phyloP scores from a whole-genome alignment of 2,888 invertebrate genomes.

The Malacosoma neustria region DNA sequence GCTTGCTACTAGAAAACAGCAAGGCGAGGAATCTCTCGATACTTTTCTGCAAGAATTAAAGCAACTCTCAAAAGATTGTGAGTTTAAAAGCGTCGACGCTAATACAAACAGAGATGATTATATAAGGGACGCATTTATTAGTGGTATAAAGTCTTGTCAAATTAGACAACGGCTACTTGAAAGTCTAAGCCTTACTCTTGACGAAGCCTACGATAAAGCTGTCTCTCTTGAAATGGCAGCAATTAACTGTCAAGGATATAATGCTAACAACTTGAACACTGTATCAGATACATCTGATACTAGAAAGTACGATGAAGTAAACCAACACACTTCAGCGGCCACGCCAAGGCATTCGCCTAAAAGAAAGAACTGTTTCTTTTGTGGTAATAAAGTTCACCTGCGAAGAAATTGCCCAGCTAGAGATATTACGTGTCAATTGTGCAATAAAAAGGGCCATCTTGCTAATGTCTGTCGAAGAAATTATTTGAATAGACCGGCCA shows the following conservation, averaged over 20 bases:
- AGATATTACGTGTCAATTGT: background rate
- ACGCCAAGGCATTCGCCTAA: background rate
- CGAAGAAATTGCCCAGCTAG: background rate
- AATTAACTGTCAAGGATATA: background rate
- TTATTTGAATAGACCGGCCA: too few species aligned
- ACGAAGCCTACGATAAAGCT: background rate
- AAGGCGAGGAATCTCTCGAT: slow-evolving; percentile 1
- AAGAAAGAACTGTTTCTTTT: background rate
- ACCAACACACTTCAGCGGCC: background rate
- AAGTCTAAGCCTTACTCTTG: background rate
- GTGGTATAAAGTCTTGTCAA: background rate
- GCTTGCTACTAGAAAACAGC: background rate
- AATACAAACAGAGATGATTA: background rate
- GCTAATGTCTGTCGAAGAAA: background rate
- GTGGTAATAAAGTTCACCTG: background rate
- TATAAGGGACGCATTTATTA: background rate
- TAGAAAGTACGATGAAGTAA: background rate
- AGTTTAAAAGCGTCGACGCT: background rate
- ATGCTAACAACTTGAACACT: background rate
- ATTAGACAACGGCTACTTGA: background rate
- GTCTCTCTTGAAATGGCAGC: background rate
- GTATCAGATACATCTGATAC: background rate
- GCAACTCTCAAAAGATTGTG: slow-evolving; percentile 8
- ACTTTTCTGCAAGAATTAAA: slow-evolving; percentile 15
- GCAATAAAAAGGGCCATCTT: background rate